Percentiles rank a stretch among this genome's conserved stretches.
These are phyloP conservation scores for Apodemia duryi DNA, from an alignment of 2,888 invertebrate genomes.

Conservation along the genomic window DNA sequence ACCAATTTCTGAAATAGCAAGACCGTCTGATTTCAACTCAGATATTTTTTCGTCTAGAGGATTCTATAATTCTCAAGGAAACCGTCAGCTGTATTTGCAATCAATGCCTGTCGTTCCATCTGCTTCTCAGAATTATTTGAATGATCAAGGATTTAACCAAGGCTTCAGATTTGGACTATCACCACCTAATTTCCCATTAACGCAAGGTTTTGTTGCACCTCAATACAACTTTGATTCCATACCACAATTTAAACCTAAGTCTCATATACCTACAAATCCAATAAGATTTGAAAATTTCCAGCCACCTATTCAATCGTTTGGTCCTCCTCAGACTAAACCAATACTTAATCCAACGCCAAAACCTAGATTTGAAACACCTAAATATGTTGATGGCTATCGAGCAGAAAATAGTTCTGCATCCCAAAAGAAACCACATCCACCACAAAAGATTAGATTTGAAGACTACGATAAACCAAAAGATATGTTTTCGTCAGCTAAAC, in stretches of 20 bases:
- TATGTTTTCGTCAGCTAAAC: slow-evolving; percentile 39
- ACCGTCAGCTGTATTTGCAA: slow-evolving; percentile 39
- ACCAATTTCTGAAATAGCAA: slow-evolving; percentile 52
- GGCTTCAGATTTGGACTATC: slow-evolving; percentile 62
- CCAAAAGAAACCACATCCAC: slow-evolving; percentile 51
- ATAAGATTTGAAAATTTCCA: slow-evolving; percentile 52
- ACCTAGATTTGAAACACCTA: slow-evolving; percentile 48
- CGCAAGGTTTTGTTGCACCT: slow-evolving; percentile 61
- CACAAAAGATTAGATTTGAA: slow-evolving; percentile 65
- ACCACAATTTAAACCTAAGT: slow-evolving; percentile 48
- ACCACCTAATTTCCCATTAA: slow-evolving; percentile 61
- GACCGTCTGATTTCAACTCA: slow-evolving; percentile 44
- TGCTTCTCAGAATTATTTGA: slow-evolving; percentile 65
- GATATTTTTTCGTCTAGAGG: slow-evolving; percentile 48
- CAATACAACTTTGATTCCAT: slow-evolving; percentile 54
- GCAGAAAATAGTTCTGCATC: slow-evolving; percentile 54
- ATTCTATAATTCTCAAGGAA: too few species aligned
- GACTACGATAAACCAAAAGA: slow-evolving; percentile 51
- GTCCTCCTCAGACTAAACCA: slow-evolving; percentile 47
- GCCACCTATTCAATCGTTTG: slow-evolving; percentile 37
- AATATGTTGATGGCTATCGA: slow-evolving; percentile 66
- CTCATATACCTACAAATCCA: slow-evolving; percentile 42
- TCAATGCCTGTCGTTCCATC: slow-evolving; percentile 68
- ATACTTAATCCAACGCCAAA: slow-evolving; percentile 45
- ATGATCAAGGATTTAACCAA: slow-evolving; percentile 67